Conservation (phyloP, 2,113 vertebrate species). For the Sinosuthora webbiana region DNA sequence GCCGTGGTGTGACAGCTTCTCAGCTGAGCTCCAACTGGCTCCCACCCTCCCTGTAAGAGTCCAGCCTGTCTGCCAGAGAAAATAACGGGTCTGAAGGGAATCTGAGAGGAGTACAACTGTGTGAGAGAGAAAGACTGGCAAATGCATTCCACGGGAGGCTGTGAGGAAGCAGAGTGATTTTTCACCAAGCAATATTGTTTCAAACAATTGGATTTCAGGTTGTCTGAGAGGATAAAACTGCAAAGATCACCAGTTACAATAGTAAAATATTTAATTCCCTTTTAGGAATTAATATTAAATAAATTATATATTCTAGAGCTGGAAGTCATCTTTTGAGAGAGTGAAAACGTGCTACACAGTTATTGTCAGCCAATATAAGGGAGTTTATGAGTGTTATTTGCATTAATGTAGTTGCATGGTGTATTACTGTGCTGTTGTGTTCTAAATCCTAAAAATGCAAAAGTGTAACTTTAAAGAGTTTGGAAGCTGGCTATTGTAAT, state of each 20-base stretch:
- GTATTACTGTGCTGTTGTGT: background rate
- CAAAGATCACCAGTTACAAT: background rate
- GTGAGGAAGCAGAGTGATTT: background rate
- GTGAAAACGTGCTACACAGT: background rate
- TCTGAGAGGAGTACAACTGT: background rate
- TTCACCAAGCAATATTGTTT: background rate
- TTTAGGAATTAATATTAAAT: background rate
- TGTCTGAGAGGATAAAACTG: background rate
- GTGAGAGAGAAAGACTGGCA: background rate
- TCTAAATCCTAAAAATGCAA: background rate
- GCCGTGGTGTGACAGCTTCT: rapidly evolving
- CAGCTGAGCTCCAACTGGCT: rapidly evolving
- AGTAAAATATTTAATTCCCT: background rate
- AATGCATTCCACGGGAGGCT: rapidly evolving
- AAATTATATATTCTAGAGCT: background rate
- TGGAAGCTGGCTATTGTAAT: background rate
- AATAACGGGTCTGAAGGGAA: background rate
- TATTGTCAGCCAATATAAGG: background rate
- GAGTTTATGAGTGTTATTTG: background rate
- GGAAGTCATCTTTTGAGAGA: background rate
- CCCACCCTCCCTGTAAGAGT: rapidly evolving
- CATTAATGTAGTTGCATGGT: background rate
- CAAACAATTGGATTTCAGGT: background rate
- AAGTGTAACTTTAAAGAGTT: background rate
- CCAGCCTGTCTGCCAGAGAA: background rate